Base-by-base conservation (phyloP, 1,140 invertebrate species). In the Coboldia fuscipes region DNA sequence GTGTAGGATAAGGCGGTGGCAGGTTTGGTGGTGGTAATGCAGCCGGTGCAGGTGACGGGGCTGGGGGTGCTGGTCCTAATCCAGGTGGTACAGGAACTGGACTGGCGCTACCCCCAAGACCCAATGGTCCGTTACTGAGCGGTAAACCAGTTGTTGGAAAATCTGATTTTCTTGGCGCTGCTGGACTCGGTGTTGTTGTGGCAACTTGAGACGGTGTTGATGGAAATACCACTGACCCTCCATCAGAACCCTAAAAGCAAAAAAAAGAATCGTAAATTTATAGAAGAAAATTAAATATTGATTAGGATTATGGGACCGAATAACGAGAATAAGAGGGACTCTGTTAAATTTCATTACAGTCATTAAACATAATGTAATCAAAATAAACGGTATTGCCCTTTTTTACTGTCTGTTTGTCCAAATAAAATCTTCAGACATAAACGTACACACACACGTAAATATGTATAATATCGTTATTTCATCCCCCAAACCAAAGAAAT, bases 151-250 rank as follows among this genome's bases (percentile, higher is more conserved):
- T 35, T 19, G 21, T 26, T 28, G 40, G 41, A 41, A 45, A 47
- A 19, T 53, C 51, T 13, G 46, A 39, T 37, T 47, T 52, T 29
- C 44, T 34, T 10, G 38, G 38, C n/a, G 37, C 39, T 2, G 43
- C 38, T 33, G 46, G 48, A 34, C 43, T 43, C 30, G 39, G 37
- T 24, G 46, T 41, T 37, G 45, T 35, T 37, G 42, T 46, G 46
- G 57, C 48, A 51, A 62, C 54, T 44, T 63, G 60, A 48, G 65
- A 60, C 52, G 68, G 65, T 45, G 68, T 64, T 48, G 70, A 64
- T 49, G 69, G 65, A 62, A 75, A 76, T 59, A 75, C 70, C 58
- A 75, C 69, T 51, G 72, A 72, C 53, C 73, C 70, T 48, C 70
- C 70, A 63, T 76, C 73, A 47, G 72, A 73, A 48, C 62, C 65